These are phyloP conservation scores for Phrynosoma blainvillii DNA, from an alignment of 2,113 vertebrate species.

Conservation along the genomic window DNA sequence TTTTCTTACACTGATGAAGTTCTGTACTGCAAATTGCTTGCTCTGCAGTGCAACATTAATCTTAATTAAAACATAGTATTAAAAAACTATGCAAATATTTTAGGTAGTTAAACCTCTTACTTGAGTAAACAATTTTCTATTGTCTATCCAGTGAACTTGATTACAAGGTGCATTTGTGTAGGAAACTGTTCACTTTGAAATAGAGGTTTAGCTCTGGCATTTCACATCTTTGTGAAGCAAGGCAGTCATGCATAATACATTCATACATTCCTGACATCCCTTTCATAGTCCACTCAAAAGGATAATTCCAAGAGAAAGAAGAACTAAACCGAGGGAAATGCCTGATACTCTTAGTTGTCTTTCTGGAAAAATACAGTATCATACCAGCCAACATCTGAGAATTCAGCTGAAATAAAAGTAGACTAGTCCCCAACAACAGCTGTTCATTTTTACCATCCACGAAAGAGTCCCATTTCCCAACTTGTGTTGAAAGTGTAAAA, in stretches of 20 bases:
- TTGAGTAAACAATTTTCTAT: slow-evolving; percentile 27
- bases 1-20: slow-evolving; percentile 21
- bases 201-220: slow-evolving; percentile 39
- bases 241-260: slow-evolving; percentile 63
- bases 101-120: slow-evolving; percentile 15
- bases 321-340: slow-evolving; percentile 8
- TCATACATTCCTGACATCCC: slow-evolving; percentile 64
- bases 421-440: too few species aligned
- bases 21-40: slow-evolving; percentile 16
- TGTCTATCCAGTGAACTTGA: slow-evolving; percentile 24
- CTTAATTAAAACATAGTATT: slow-evolving; percentile 35
- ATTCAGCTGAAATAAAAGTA: neutral
- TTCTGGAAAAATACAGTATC: neutral
- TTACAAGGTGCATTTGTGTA: slow-evolving; percentile 12
- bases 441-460: neutral
- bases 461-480: too few species aligned
- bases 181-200: slow-evolving; percentile 47
- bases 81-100: slow-evolving; percentile 32
- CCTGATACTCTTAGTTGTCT: slow-evolving; percentile 28
- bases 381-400: neutral
- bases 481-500: neutral
- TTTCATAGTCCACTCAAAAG: slow-evolving; percentile 61
- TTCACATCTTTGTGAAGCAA: slow-evolving; percentile 53
- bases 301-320: slow-evolving; percentile 42
- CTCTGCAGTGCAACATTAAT: neutral